Percentiles rank a stretch among this genome's conserved stretches.
Evolutionary conservation across 2,797 vertebrate genomes (phyloP).

Genomic region (Scyliorhinus canicula): DNA sequence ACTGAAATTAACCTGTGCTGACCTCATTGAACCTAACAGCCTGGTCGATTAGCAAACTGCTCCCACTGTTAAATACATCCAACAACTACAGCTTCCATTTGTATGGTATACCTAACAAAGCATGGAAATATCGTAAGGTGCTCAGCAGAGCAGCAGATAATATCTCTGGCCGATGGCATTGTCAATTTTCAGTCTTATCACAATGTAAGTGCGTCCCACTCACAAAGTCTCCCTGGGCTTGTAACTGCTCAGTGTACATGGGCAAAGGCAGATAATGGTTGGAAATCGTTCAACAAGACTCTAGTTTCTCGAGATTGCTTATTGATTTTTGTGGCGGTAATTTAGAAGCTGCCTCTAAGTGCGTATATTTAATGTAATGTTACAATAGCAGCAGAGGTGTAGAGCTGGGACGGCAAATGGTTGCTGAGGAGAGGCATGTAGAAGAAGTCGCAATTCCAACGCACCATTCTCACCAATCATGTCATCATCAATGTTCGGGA

Average conservation of each 20-base stretch:
- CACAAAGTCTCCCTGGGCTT: not conserved
- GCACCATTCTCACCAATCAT: not conserved
- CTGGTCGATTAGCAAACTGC: not conserved
- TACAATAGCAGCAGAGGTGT: not conserved
- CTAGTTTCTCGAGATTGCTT: slow-evolving; percentile 8
- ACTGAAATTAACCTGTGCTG: not conserved
- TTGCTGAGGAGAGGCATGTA: not conserved
- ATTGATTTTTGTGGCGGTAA: slow-evolving; percentile 7
- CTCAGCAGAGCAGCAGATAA: not conserved
- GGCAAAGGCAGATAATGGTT: not conserved
- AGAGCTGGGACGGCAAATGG: not conserved
- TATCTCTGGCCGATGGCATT: not conserved
- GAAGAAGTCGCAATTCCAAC: not conserved
- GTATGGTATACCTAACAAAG: not conserved
- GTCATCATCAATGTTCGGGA: not conserved
- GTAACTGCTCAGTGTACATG: no score
- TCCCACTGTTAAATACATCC: not conserved
- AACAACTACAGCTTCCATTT: not conserved
- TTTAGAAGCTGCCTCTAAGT: not conserved
- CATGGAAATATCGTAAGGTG: not conserved
- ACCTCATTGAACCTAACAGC: not conserved
- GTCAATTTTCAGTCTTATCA: not conserved
- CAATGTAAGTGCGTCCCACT: not conserved
- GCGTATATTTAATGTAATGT: not conserved
- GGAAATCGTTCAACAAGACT: not conserved